These are phyloP conservation scores for Cromileptes altivelis DNA, from an alignment of 2,113 vertebrate genomes.

Conservation along the genomic window DNA sequence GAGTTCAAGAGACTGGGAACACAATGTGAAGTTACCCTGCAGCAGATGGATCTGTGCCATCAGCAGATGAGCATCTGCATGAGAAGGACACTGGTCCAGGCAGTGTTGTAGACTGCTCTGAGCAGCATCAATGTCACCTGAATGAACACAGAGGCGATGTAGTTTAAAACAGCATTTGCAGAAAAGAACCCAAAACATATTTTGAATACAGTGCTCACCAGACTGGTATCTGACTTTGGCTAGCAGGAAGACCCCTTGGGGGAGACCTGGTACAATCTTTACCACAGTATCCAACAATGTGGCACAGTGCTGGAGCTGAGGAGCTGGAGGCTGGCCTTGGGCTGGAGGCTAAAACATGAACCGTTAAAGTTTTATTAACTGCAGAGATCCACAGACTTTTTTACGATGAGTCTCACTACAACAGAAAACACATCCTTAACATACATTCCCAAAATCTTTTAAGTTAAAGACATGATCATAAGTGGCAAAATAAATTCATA, in stretches of 20 bases:
- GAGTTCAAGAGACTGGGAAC: slow-evolving; percentile 94
- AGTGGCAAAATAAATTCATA: neutral
- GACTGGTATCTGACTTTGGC: slow-evolving; percentile 95
- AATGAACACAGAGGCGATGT: slow-evolving; percentile 7
- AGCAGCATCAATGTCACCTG: slow-evolving; percentile 88
- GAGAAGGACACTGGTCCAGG: slow-evolving; percentile 91
- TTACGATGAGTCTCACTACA: neutral
- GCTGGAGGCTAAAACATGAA: slow-evolving; percentile 85
- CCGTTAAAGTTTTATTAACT: neutral
- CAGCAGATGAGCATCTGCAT: slow-evolving; percentile 93
- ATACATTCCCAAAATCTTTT: neutral
- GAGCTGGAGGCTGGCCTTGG: slow-evolving; percentile 87
- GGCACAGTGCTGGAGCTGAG: slow-evolving; percentile 90
- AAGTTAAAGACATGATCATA: neutral
- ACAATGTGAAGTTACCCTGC: slow-evolving; percentile 90
- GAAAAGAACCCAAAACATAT: neutral
- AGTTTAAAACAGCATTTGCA: neutral
- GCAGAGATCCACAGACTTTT: neutral
- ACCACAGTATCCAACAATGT: slow-evolving; percentile 93
- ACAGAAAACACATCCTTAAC: neutral
- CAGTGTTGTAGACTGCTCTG: slow-evolving; percentile 89
- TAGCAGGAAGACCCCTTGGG: slow-evolving; percentile 90
- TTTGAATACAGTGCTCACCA: slow-evolving; percentile 82
- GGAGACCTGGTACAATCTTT: slow-evolving; percentile 92
- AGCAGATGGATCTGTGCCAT: slow-evolving; percentile 95